These are phyloP conservation scores for Aphodius granarius DNA, from an alignment of 2,888 invertebrate species.

Conservation along the genomic window DNA sequence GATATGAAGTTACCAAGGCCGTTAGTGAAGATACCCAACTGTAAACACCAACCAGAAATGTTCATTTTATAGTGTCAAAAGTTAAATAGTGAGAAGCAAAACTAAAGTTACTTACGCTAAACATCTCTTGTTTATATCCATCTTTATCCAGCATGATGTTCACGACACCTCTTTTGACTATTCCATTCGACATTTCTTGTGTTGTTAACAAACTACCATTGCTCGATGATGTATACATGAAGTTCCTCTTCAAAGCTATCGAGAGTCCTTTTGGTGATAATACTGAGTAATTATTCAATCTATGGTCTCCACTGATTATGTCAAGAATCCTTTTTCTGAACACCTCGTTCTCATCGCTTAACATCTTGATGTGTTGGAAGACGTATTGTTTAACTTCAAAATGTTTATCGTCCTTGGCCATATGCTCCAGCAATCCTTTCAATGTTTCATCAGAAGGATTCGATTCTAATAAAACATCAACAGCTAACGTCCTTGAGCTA, in stretches of 20 bases:
- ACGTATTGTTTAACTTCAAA: slow-evolving; percentile 70
- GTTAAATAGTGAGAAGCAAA: slow-evolving; percentile 19
- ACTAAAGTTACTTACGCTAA: slow-evolving; percentile 60
- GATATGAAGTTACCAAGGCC: slow-evolving; percentile 68
- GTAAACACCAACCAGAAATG: too few species aligned
- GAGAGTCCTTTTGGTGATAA: slow-evolving; percentile 74
- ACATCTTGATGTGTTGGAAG: slow-evolving; percentile 63
- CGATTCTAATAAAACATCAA: slow-evolving; percentile 68
- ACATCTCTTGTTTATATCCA: slow-evolving; percentile 60
- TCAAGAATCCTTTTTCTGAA: slow-evolving; percentile 51
- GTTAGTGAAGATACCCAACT: slow-evolving; percentile 78
- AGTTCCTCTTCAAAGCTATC: slow-evolving; percentile 68
- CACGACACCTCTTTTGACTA: slow-evolving; percentile 76
- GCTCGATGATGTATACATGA: slow-evolving; percentile 62
- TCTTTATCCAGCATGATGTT: slow-evolving; percentile 66
- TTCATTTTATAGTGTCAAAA: too few species aligned
- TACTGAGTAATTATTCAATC: slow-evolving; percentile 69
- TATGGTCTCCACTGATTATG: slow-evolving; percentile 51
- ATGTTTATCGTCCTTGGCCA: slow-evolving; percentile 55
- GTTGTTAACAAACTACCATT: slow-evolving; percentile 69
- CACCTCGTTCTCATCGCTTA: slow-evolving; percentile 56
- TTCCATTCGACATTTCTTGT: slow-evolving; percentile 74
- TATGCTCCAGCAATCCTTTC: slow-evolving; percentile 52
- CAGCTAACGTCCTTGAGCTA: slow-evolving; percentile 69
- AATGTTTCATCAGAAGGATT: slow-evolving; percentile 60